Conservation (phyloP, 2,888 invertebrate species). For the Pemphredon lugubris region DNA sequence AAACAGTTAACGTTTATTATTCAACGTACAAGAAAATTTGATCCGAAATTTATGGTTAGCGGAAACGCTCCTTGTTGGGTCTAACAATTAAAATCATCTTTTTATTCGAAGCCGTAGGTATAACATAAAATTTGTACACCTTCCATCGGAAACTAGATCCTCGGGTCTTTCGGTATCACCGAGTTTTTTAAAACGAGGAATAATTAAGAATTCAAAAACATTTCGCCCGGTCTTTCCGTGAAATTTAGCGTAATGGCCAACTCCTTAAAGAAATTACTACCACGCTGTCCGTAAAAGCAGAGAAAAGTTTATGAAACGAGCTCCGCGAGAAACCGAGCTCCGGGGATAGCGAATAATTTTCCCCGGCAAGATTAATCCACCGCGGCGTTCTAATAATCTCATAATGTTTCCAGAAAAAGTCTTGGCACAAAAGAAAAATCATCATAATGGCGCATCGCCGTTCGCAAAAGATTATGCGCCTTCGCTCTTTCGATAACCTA, state of each 20-base stretch:
- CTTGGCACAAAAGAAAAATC: conserved; percentile 28
- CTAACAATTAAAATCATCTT: too few relatives aligned
- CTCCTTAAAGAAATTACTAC: conserved; percentile 58
- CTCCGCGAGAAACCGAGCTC: conserved; percentile 21
- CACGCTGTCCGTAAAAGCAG: conserved; percentile 26
- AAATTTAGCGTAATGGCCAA: conserved; percentile 45
- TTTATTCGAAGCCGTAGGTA: too few relatives aligned
- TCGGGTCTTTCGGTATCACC: background rate
- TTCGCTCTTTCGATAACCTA: conserved; percentile 32
- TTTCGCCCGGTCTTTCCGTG: conserved; percentile 9
- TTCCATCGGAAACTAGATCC: too few relatives aligned
- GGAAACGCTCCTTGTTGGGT: too few relatives aligned
- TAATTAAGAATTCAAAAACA: conserved; percentile 22
- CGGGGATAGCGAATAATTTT: conserved; percentile 48
- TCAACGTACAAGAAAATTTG: too few relatives aligned
- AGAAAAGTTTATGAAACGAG: conserved; percentile 61
- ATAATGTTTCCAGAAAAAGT: conserved; percentile 37
- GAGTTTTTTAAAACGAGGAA: conserved; percentile 15
- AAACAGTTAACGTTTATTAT: too few relatives aligned
- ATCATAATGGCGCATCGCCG: conserved; percentile 10
- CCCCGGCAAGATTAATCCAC: conserved; percentile 52
- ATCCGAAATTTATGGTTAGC: too few relatives aligned
- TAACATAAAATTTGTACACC: too few relatives aligned
- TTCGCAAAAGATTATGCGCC: conserved; percentile 24
- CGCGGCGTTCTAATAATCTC: conserved; percentile 50